phyloP scores from a whole-genome alignment of 2,888 invertebrate genomes.

The Lepidochrysops patricia region DNA sequence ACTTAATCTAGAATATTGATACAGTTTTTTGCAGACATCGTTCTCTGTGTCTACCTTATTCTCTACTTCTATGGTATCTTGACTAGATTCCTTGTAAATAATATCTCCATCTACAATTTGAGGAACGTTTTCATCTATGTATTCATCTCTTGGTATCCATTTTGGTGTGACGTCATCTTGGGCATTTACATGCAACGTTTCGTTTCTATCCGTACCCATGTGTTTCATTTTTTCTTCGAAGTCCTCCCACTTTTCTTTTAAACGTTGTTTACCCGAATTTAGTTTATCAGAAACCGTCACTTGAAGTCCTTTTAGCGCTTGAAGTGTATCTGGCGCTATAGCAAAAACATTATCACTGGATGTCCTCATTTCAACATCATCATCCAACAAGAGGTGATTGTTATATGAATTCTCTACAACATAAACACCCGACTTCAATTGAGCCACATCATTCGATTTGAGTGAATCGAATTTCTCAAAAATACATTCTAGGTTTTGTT shows the following conservation, averaged over 20 bases:
- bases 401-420: conserved; percentile 66
- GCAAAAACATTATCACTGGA: conserved; percentile 52
- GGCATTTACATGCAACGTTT: conserved; percentile 20
- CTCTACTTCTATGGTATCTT: conserved; percentile 53
- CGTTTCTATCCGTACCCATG: conserved; percentile 46
- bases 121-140: conserved; percentile 29
- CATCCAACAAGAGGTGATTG: conserved; percentile 43
- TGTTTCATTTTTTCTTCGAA: conserved; percentile 68
- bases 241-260: conserved; percentile 72
- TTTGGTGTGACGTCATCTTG: conserved; percentile 32
- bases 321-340: conserved; percentile 58
- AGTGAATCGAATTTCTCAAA: conserved; percentile 48
- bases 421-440: conserved; percentile 73
- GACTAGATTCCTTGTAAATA: conserved; percentile 65
- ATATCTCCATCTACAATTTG: conserved; percentile 44
- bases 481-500: conserved; percentile 54
- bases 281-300: conserved; percentile 68
- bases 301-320: conserved; percentile 68
- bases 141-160: conserved; percentile 36
- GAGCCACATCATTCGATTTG: conserved; percentile 53
- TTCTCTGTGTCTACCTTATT: conserved; percentile 45
- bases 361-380: conserved; percentile 31
- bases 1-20: conserved; percentile 63
- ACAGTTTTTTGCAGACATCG: conserved; percentile 51
- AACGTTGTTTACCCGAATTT: conserved; percentile 64